phyloP scores from a whole-genome alignment of 2,888 invertebrate genomes.

The Yponomeuta plumbellus region DNA sequence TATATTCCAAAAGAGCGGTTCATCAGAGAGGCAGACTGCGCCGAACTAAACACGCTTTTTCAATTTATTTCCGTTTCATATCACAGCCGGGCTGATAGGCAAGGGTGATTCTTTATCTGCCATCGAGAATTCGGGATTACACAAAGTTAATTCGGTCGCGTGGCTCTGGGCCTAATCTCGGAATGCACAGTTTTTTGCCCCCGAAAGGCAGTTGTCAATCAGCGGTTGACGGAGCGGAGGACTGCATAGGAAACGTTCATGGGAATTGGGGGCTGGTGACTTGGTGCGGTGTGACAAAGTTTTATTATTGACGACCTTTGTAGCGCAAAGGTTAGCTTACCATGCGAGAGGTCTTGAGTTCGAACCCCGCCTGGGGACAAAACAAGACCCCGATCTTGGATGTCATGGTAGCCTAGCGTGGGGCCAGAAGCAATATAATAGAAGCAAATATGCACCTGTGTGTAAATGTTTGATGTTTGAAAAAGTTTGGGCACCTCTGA shows the following conservation, averaged over 20 bases:
- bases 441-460: too few relatives aligned
- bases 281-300: conserved; percentile 20
- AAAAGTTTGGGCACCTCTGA: too few relatives aligned
- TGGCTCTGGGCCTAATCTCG: conserved; percentile 40
- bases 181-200: not conserved
- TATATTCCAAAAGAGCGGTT: too few relatives aligned
- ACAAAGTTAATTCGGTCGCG: conserved; percentile 70
- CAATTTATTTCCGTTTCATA: conserved; percentile 3
- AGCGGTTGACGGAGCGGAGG: conserved; percentile 38
- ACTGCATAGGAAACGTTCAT: conserved; percentile 23
- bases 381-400: too few relatives aligned
- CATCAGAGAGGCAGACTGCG: too few relatives aligned
- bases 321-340: too few relatives aligned
- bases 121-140: conserved; percentile 64
- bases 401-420: too few relatives aligned
- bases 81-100: not conserved
- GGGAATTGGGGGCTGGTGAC: conserved; percentile 18
- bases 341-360: too few relatives aligned
- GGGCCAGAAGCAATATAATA: too few relatives aligned
- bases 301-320: conserved; percentile 1
- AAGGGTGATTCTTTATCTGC: conserved; percentile 32
- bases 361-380: too few relatives aligned
- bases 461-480: too few relatives aligned
- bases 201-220: conserved; percentile 41
- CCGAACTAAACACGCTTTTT: not conserved